Evolutionary conservation across 2,888 invertebrate species (phyloP).

Genomic region (Sarcophaga caerulescens): DNA sequence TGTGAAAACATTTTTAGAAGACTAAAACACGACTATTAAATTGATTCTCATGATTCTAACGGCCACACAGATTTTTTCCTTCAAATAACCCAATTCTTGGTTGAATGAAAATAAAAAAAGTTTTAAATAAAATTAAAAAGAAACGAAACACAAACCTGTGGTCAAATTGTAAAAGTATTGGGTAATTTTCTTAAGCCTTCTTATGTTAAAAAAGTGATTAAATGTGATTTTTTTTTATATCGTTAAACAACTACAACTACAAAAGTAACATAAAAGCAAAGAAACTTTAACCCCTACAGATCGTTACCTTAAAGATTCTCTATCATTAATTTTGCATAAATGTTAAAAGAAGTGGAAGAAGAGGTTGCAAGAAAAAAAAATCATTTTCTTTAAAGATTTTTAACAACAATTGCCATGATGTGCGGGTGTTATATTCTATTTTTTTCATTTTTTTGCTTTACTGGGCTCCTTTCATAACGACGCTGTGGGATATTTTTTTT

Average conservation of each 20-base stretch:
- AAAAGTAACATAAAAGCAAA: conserved; percentile 38
- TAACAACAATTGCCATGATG: conserved; percentile 47
- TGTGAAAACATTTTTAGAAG: neutral
- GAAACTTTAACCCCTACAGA: conserved; percentile 64
- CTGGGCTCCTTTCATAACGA: conserved; percentile 47
- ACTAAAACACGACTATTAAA: conserved; percentile 44
- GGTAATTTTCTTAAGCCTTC: conserved; percentile 30
- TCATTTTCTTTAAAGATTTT: conserved; percentile 42
- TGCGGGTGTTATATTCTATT: conserved; percentile 64
- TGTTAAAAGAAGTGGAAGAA: conserved; percentile 48
- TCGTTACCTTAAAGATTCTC: conserved; percentile 63
- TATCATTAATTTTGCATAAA: conserved; percentile 68
- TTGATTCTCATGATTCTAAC: conserved; percentile 56
- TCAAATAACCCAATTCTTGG: conserved; percentile 51
- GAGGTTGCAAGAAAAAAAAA: conserved; percentile 14
- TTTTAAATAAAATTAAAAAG: conserved; percentile 4
- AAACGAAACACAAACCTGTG: conserved; percentile 28
- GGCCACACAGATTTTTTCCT: conserved; percentile 28
- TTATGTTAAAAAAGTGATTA: conserved; percentile 55
- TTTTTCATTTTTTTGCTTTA: conserved; percentile 33
- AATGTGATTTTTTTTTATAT: conserved; percentile 44
- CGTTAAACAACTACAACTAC: conserved; percentile 15
- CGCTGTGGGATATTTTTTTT: conserved; percentile 61
- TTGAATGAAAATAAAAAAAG: neutral
- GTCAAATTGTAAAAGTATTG: conserved; percentile 43